phyloP scores from a whole-genome alignment of 2,113 vertebrate species.

The Callipepla californica region DNA sequence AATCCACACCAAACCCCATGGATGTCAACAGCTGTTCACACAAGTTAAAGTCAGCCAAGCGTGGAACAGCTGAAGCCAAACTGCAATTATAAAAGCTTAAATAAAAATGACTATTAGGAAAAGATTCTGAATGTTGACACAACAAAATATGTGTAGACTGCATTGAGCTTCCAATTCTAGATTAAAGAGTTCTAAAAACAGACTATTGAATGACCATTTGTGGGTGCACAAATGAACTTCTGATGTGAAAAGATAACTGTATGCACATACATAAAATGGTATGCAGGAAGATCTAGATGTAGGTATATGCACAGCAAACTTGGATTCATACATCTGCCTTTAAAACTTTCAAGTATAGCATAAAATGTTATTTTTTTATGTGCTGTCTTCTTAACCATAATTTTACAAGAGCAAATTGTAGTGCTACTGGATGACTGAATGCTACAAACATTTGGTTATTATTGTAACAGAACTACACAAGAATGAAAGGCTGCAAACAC shows the following conservation, averaged over 20 bases:
- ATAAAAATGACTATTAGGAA: background rate
- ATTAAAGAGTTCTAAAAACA: background rate
- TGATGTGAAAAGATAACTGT: background rate
- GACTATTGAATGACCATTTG: background rate
- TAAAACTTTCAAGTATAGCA: background rate
- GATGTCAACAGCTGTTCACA: background rate
- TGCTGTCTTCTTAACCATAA: background rate
- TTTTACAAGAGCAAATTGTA: background rate
- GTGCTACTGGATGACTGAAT: background rate
- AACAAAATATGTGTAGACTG: background rate
- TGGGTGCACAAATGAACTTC: background rate
- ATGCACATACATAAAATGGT: background rate
- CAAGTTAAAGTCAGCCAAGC: background rate
- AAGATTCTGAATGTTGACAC: background rate
- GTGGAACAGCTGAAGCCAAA: background rate
- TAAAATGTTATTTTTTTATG: background rate
- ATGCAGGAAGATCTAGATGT: background rate
- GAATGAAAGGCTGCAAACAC: background rate
- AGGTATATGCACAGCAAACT: background rate
- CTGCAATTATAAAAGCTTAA: background rate
- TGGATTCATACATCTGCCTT: background rate
- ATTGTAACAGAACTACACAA: background rate
- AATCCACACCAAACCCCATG: background rate
- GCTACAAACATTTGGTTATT: background rate
- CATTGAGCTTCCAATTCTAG: background rate